A percentile compares a stretch with the other conserved stretches of the same genome.
phyloP scores from a whole-genome alignment of 2,888 invertebrate genomes.

The Epinotia brunnichana region DNA sequence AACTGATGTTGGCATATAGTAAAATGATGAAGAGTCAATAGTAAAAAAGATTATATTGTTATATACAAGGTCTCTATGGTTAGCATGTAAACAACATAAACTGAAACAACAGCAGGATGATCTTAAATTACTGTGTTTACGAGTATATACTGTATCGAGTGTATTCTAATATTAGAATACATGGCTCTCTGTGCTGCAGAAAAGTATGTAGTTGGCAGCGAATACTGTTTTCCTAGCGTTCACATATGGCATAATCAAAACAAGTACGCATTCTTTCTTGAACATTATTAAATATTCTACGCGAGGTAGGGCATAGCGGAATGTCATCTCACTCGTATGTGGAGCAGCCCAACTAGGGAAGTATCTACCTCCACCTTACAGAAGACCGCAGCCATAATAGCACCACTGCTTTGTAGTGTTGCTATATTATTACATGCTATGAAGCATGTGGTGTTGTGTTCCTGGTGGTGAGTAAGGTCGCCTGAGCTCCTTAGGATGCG shows the following conservation, averaged over 20 bases:
- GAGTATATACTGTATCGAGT: too few relatives aligned
- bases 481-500: too few relatives aligned
- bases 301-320: too few relatives aligned
- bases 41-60: slow-evolving; percentile 4
- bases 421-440: too few relatives aligned
- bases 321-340: too few relatives aligned
- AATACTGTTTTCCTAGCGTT: slow-evolving; percentile 18
- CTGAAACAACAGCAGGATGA: slow-evolving; percentile 11
- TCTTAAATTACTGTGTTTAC: slow-evolving; percentile 29
- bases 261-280: slow-evolving; percentile 8
- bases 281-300: too few relatives aligned
- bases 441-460: too few relatives aligned
- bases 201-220: slow-evolving; percentile 24
- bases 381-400: too few relatives aligned
- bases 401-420: too few relatives aligned
- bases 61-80: slow-evolving; percentile 10
- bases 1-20: not conserved
- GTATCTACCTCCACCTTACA: too few relatives aligned
- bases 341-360: too few relatives aligned
- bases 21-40: not conserved
- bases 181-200: slow-evolving; percentile 7
- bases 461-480: too few relatives aligned
- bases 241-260: not conserved
- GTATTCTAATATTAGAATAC: slow-evolving; percentile 14
- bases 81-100: slow-evolving; percentile 25